Evolutionary conservation across 1,140 invertebrate species (phyloP), one percentile per base, ranked within the genome.

Genomic region (Aphis craccivora): DNA sequence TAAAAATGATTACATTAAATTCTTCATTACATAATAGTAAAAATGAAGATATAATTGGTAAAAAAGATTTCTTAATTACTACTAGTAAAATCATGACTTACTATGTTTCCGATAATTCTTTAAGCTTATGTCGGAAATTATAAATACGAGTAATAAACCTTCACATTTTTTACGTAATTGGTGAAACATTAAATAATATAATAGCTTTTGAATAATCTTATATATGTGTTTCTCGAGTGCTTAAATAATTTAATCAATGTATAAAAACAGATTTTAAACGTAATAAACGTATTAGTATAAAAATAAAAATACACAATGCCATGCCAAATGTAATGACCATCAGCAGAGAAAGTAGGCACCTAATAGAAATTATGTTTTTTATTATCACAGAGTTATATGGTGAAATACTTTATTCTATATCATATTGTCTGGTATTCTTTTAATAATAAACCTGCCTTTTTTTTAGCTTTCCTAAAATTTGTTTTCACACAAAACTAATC

Each of bases 351-450:
- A 86, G 91, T 86, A 91, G 25, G 8, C 23, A 88, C 45, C 48
- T 8, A n/a, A 83, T 83, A 93, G 35, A 84, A 93, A 93, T 93
- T 93, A 93, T 93, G 7, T 86, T 92, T 35, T 81, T 92, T 83
- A 81, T 84, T 91, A 91, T 91, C 43, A 83, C 37, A 7, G n/a
- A 84, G 45, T 83, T 5, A 6, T 92, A 83, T 92, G 67, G 76
- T 20, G 43, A 92, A 92, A 92, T 81, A 83, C 45, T 35, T 48
- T 92, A 92, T 92, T 92, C 67, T 83, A 81, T 83, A 81, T 92
- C 37, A 51, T 92, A 45, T 48, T 83, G 45, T n/a, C 30, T 45
- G 60, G 14, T 20, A 23, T 53, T 92, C 22, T 83, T 83, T 84
- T 35, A 81, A 35, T 91, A 91, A 35, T 18, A 76, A 35, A 76